Base-by-base conservation (phyloP, 2,797 vertebrate species). In the Falco biarmicus region DNA sequence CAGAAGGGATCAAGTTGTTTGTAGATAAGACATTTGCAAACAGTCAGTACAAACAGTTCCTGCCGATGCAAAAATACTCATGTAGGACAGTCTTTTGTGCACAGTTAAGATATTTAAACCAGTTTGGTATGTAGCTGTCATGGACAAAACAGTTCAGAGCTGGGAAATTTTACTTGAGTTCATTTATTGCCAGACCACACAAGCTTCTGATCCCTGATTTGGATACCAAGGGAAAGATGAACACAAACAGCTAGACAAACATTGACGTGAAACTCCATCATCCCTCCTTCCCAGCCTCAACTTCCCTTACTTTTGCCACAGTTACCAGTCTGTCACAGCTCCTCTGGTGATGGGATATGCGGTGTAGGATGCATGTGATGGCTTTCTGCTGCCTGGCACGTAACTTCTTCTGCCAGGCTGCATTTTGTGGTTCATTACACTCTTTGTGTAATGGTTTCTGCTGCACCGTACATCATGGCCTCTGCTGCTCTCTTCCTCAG, bases 381-480 rank as follows among this genome's bases (percentile, higher is more conserved):
- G 8, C 10, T 81, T 86, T 65, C 60, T 43, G 41, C 47, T 71
- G 50, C 63, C 28, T 45, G 54, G 45, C 1, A 2, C 0, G 0
- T 5, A 56, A 17, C 32, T 43, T 8, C 5, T 87, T 41, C 54
- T 76, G 3, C 21, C 1, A 1, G 2, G 2, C 32, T 59, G 66
- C 47, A 31, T n/a, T n/a, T 75, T 0, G 0, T 22, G 45, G 56
- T 12, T 78, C 57, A 39, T 43, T 84, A 39, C 29, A 24, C 37
- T 11, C n/a, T 34, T n/a, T 41, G 47, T 64, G 63, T 32, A 16
- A 14, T 19, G 29, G 28, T 48, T 78, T 59, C 73, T 1, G 6
- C 22, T 5, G 1, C 2, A 1, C 56, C 41, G 28, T 47, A 15
- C 1, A 0, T 32, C 45, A 15, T 2, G 21, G 50, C 50, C 34